Evolutionary conservation across 30 jellyfish, hydroid and myxozoan species (phyloP).

Genomic region (Aurelia sp.): DNA sequence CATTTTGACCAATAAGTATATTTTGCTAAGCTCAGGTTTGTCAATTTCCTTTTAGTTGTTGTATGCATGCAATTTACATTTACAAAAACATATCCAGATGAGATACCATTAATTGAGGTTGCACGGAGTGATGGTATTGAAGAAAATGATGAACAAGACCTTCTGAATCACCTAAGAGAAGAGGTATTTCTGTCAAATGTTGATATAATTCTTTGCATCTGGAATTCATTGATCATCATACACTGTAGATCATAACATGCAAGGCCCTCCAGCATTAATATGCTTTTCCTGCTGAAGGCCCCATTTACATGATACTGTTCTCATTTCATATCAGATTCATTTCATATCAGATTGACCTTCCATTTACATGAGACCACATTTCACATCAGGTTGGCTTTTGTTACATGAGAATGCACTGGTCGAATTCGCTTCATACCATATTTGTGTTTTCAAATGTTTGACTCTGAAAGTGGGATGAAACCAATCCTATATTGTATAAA

Average conservation of each 20-base stretch:
- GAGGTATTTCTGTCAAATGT: constrained; percentile 47
- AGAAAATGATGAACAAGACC: constrained; percentile 47
- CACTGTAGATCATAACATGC: background rate
- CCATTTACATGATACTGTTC: too few relatives aligned
- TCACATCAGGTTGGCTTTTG: too few relatives aligned
- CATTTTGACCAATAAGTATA: background rate
- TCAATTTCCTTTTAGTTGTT: constrained; percentile 24
- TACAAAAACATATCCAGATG: constrained; percentile 78
- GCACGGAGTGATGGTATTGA: constrained; percentile 33
- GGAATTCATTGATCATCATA: background rate
- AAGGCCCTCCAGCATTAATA: too few relatives aligned
- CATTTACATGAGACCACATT: too few relatives aligned
- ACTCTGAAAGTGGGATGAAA: too few relatives aligned
- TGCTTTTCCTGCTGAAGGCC: too few relatives aligned
- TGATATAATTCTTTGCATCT: background rate
- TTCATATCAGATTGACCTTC: too few relatives aligned
- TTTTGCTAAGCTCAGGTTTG: background rate
- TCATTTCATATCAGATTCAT: too few relatives aligned
- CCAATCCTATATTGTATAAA: too few relatives aligned
- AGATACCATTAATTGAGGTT: constrained; percentile 62
- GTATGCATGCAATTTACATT: constrained; percentile 68
- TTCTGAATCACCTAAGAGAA: constrained; percentile 33
- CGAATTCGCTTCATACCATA: too few relatives aligned
- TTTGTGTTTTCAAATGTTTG: too few relatives aligned
- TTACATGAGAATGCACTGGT: too few relatives aligned